phyloP scores from a whole-genome alignment of 2,888 invertebrate genomes.

The Artemia sinica region DNA sequence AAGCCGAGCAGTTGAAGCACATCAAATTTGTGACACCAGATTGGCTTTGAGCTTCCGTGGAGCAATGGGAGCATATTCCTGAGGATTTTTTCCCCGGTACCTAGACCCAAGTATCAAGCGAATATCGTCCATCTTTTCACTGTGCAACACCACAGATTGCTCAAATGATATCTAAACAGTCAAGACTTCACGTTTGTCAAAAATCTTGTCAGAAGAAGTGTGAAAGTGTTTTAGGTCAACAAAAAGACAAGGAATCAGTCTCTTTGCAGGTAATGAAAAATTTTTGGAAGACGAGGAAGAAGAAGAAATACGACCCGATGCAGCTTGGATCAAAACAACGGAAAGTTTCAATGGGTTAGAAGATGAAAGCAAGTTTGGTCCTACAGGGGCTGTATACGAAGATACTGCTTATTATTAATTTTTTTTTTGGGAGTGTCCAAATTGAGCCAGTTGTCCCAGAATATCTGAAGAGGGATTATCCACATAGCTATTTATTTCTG shows the following conservation, averaged over 20 bases:
- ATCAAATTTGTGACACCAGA: no score
- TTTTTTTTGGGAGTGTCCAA: no score
- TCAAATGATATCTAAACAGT: no score
- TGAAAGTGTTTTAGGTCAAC: slow-evolving; percentile 47
- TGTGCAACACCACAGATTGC: no score
- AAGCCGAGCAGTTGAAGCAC: no score
- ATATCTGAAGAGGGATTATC: not conserved
- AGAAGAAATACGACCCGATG: not conserved
- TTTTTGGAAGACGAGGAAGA: not conserved
- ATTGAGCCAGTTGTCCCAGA: no score
- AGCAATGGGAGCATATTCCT: no score
- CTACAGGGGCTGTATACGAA: not conserved
- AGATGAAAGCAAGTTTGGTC: not conserved
- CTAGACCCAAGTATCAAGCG: no score
- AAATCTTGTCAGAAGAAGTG: slow-evolving; percentile 56
- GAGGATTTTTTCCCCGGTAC: no score
- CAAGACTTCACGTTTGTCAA: no score
- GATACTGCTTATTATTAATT: not conserved
- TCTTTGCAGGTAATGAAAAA: not conserved
- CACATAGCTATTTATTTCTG: not conserved
- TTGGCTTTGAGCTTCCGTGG: no score
- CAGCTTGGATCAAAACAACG: not conserved
- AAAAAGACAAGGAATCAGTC: slow-evolving; percentile 26
- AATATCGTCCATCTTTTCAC: no score
- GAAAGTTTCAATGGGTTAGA: slow-evolving; percentile 22